phyloP scores from a whole-genome alignment of 2,797 vertebrate species.

The Mastacembelus armatus region DNA sequence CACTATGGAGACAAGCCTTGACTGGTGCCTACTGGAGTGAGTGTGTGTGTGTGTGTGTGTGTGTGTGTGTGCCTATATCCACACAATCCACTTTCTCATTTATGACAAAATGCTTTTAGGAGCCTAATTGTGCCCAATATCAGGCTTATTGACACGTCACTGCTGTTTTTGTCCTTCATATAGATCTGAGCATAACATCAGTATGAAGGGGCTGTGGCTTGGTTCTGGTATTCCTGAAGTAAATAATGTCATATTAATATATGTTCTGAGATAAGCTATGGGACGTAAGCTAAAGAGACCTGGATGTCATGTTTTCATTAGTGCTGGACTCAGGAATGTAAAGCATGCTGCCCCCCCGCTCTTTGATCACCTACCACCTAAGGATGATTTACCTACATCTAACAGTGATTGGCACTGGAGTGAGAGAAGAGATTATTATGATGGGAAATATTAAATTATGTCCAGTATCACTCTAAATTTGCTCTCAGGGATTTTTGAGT shows the following conservation, averaged over 20 bases:
- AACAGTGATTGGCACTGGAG: background rate
- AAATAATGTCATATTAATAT: too few species aligned
- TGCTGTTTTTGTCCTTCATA: too few species aligned
- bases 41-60: background rate
- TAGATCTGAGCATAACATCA: too few species aligned
- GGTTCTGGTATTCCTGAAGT: too few species aligned
- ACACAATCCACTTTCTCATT: too few species aligned
- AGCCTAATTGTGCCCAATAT: too few species aligned
- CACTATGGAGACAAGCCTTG: slow-evolving; percentile 29
- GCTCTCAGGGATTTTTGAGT: slow-evolving; percentile 3
- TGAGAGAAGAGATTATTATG: slow-evolving; percentile 17
- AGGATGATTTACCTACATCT: background rate
- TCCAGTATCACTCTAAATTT: slow-evolving; percentile 28
- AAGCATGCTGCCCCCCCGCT: slow-evolving; percentile 21
- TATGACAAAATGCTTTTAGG: too few species aligned
- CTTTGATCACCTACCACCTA: slow-evolving; percentile 49
- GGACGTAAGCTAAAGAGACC: slow-evolving; percentile 12
- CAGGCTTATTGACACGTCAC: too few species aligned
- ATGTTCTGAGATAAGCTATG: background rate
- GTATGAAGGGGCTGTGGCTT: too few species aligned
- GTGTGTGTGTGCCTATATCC: too few species aligned
- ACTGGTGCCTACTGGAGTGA: slow-evolving; percentile 21
- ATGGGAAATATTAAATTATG: slow-evolving; percentile 31
- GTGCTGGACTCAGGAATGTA: slow-evolving; percentile 48
- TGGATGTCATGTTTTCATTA: slow-evolving; percentile 2